phyloP scores from a whole-genome alignment of 1,140 invertebrate genomes.

The Polypedilum pembai region DNA sequence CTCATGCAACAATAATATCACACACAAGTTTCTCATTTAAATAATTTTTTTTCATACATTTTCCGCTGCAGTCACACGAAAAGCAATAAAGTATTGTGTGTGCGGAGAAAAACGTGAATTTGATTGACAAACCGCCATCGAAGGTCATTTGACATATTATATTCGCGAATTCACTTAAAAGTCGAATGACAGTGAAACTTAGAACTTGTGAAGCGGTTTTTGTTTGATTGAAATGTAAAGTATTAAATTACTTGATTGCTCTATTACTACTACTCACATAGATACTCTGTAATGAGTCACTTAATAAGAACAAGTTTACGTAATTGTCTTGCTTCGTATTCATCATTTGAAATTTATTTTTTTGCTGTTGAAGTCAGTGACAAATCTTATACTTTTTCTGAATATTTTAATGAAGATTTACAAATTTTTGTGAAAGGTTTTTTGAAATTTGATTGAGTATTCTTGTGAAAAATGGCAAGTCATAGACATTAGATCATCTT shows the following conservation, averaged over 20 bases:
- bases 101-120: conserved; percentile 9
- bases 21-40: conserved; percentile 18
- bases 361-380: neutral
- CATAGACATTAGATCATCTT: too few relatives aligned
- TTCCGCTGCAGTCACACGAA: neutral
- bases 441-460: too few relatives aligned
- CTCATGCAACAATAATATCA: too few relatives aligned
- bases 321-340: neutral
- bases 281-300: neutral
- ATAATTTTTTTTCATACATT: neutral
- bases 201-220: neutral
- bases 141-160: conserved; percentile 16
- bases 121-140: conserved; percentile 22
- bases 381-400: neutral
- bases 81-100: neutral
- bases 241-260: neutral
- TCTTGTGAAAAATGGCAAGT: too few relatives aligned
- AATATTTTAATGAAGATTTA: too few relatives aligned
- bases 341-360: neutral
- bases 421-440: too few relatives aligned
- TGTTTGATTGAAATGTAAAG: neutral
- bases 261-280: neutral
- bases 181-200: neutral
- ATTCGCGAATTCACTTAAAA: neutral
- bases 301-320: neutral